Evolutionary conservation across 2,888 invertebrate genomes (phyloP).

Genomic region (Ichneumon xanthorius): DNA sequence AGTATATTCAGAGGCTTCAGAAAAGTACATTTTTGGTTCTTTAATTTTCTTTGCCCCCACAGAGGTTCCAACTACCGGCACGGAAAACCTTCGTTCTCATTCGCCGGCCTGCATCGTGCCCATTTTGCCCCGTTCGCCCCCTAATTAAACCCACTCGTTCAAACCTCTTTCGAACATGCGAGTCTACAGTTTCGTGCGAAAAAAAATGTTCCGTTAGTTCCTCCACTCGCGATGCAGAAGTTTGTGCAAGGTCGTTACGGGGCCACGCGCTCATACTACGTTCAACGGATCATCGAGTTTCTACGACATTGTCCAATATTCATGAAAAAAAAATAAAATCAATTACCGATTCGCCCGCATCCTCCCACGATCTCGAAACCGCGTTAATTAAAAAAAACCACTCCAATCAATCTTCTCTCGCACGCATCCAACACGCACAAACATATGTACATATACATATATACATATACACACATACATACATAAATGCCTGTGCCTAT

Average conservation of each 20-base stretch:
- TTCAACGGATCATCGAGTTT: constrained; percentile 67
- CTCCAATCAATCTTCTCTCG: constrained; percentile 58
- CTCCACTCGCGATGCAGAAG: constrained; percentile 47
- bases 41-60: too few species aligned
- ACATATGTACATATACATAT: background rate
- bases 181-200: constrained; percentile 56
- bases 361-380: constrained; percentile 63
- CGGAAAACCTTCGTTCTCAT: too few species aligned
- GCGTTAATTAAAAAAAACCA: constrained; percentile 56
- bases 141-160: constrained; percentile 1
- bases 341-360: constrained; percentile 47
- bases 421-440: constrained; percentile 34
- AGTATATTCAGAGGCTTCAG: too few species aligned
- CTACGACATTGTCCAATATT: background rate
- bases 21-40: too few species aligned
- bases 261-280: constrained; percentile 40
- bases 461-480: too few species aligned
- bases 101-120: background rate
- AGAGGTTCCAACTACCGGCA: background rate
- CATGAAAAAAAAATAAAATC: constrained; percentile 30
- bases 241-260: constrained; percentile 65
- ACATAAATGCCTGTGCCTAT: too few species aligned
- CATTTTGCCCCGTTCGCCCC: too few species aligned
- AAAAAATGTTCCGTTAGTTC: constrained; percentile 61
- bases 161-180: constrained; percentile 27